phyloP scores from a whole-genome alignment of 2,113 vertebrate species.

The Zeus faber region DNA sequence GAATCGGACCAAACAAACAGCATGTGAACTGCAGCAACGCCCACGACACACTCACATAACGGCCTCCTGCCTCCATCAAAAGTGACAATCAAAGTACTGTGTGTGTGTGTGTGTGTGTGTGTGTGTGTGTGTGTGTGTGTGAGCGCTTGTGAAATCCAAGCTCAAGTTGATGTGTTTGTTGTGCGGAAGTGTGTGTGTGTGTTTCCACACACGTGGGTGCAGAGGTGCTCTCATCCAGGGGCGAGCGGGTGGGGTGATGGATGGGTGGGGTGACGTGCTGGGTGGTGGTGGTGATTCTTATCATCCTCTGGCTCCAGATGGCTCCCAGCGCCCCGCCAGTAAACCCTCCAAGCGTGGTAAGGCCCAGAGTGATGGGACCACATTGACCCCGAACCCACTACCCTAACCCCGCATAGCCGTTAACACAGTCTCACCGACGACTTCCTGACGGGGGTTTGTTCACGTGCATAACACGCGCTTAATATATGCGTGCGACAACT shows the following conservation, averaged over 20 bases:
- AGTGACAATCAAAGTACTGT: background rate
- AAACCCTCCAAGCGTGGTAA: constrained; percentile 95
- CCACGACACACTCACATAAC: background rate
- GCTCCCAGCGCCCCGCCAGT: constrained; percentile 71
- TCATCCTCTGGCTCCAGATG: constrained; percentile 63
- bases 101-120: constrained; percentile 5
- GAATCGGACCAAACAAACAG: background rate
- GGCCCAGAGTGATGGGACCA: constrained; percentile 58
- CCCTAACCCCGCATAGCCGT: background rate
- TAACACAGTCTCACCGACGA: constrained; percentile 31
- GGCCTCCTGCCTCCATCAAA: constrained; percentile 25
- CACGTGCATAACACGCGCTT: too few relatives aligned
- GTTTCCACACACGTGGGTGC: too few relatives aligned
- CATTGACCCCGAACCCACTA: background rate
- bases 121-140: background rate
- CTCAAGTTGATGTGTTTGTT: background rate
- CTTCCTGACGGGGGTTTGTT: constrained; percentile 14
- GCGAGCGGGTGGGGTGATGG: background rate
- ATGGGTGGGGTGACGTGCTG: too few relatives aligned
- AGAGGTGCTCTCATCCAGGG: background rate
- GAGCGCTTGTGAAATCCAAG: too few relatives aligned
- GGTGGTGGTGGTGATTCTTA: constrained; percentile 16
- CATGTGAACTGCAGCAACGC: background rate
- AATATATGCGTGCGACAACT: constrained; percentile 40
- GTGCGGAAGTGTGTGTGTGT: constrained; percentile 4